Conservation (phyloP, 2,113 vertebrate genomes). For the Piliocolobus tephrosceles region DNA sequence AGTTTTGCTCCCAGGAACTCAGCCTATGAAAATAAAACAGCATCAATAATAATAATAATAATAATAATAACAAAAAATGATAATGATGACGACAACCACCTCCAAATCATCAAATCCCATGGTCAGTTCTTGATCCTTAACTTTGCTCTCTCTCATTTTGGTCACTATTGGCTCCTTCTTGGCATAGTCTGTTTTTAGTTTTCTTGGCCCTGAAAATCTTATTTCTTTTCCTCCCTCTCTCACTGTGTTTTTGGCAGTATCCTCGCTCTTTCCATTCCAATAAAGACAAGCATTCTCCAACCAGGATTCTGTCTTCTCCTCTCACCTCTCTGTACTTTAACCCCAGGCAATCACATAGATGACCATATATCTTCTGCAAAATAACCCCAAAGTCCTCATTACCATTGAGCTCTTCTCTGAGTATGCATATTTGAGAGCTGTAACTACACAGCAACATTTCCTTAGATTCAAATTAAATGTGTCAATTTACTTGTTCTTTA, state of each 20-base stretch:
- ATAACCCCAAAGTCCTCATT: background rate
- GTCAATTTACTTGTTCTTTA: background rate
- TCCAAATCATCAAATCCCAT: background rate
- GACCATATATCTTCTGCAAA: background rate
- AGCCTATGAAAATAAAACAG: constrained; percentile 14
- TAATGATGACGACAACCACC: no score
- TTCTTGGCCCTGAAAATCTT: background rate
- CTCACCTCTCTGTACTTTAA: background rate
- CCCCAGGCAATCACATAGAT: background rate
- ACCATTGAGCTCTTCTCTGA: background rate
- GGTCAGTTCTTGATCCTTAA: background rate
- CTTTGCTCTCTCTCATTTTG: background rate
- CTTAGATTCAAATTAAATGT: constrained; percentile 5
- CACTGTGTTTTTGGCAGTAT: background rate
- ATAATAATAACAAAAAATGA: background rate
- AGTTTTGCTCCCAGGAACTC: background rate
- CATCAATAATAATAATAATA: background rate
- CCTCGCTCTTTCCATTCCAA: background rate
- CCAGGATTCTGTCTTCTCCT: background rate
- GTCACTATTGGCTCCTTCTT: background rate
- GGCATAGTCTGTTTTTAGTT: background rate
- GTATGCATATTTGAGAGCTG: background rate
- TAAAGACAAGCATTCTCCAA: background rate
- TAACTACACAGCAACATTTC: background rate
- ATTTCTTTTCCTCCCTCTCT: background rate